Evolutionary conservation across 1,140 invertebrate species (phyloP).

Genomic region (Trichoplusia ni): DNA sequence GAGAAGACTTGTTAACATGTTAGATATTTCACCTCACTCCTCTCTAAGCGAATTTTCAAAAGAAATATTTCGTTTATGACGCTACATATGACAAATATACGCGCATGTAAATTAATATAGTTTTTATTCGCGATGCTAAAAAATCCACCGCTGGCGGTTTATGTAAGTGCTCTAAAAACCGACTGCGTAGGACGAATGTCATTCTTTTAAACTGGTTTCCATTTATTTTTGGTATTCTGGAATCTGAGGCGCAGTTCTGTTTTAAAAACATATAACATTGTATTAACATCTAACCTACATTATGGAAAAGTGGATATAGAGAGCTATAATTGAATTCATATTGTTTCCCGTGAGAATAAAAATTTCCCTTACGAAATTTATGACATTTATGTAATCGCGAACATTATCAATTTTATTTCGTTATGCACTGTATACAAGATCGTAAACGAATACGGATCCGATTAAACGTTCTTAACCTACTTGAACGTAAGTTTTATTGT

Average conservation of each 20-base stretch:
- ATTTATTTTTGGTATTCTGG: conserved; percentile 44
- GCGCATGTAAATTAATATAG: conserved; percentile 36
- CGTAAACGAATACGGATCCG: conserved; percentile 7
- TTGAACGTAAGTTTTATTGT: conserved; percentile 49
- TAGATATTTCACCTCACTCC: conserved; percentile 36
- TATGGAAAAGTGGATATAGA: too few species aligned
- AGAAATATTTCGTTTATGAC: conserved; percentile 38
- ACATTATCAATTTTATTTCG: not conserved
- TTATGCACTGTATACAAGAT: conserved; percentile 6
- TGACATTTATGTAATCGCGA: not conserved
- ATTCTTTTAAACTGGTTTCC: conserved; percentile 48
- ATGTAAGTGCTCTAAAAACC: conserved; percentile 63
- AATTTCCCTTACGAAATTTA: not conserved
- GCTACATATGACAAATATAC: conserved; percentile 45
- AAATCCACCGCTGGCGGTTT: conserved; percentile 48
- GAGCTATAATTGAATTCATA: too few species aligned
- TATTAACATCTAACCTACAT: too few species aligned
- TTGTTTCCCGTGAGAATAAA: too few species aligned
- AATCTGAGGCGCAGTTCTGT: not conserved
- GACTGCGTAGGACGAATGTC: conserved; percentile 51
- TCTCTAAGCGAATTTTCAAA: conserved; percentile 37
- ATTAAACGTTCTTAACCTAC: conserved; percentile 50
- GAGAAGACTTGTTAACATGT: conserved; percentile 29
- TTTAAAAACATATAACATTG: too few species aligned
- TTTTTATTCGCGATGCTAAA: conserved; percentile 44